Evolutionary conservation across 2,797 vertebrate species (phyloP), one percentile per base, ranked within the genome.

Genomic region (Australoheros facetus): DNA sequence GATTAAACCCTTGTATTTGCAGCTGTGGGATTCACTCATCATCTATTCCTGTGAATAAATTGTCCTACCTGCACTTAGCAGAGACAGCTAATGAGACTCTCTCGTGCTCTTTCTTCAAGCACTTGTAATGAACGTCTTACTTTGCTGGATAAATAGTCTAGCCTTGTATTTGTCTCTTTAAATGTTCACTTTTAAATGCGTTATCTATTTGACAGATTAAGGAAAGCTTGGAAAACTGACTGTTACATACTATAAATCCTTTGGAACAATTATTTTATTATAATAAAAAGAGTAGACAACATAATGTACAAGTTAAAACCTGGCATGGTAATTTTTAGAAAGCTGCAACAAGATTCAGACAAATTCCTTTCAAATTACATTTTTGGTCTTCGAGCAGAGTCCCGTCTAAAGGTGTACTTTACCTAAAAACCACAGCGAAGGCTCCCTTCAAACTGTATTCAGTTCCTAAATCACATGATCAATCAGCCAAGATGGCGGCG

Each of bases 401-500:
- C 73, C 73, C 13, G 39, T 88, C 90, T 82, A 73, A 92, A 87
- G 89, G 92, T 88, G 77, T 89, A 81, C 79, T 92, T 87, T 88
- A 90, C 87, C 86, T 86, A 87, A 92, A 30, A 74, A 91, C 81
- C 79, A 71, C 71, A 71, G 84, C 8, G 42, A 83, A 87, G 79
- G 75, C 87, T 85, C 82, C 84, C 79, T 91, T 91, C 87, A 93
- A 94, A 94, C 93, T 94, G 85, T 90, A 94, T 94, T 93, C 94
- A 94, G 89, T 90, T 79, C 88, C 88, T 91, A 93, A 93, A 94
- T 95, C 90, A 93, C 89, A 88, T 84, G 88, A 95, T 95, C 92
- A 91, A 89, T 93, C 93, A 93, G 85, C 86, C 93, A 92, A 93
- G 85, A 92, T 91, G 90, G 86, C 64, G 81, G 77, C 78, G 72